Evolutionary conservation across 1,140 invertebrate species (phyloP).

Genomic region (Calycopis cecrops): DNA sequence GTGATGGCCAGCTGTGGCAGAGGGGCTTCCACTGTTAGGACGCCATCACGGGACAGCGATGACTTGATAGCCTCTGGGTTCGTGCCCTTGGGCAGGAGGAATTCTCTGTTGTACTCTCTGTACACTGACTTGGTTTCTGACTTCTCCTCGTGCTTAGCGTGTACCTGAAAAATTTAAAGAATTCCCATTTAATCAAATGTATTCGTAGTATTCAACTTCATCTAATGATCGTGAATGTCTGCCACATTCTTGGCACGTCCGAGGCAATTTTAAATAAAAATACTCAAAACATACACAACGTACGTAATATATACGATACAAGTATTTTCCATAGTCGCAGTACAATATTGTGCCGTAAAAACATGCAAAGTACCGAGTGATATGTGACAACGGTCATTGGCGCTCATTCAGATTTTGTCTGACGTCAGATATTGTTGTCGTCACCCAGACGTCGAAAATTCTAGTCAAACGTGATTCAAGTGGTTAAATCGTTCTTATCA

Average conservation of each 20-base stretch:
- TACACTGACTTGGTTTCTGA: conserved; percentile 95
- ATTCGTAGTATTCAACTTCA: not conserved
- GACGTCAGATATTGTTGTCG: not conserved
- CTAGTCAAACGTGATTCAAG: not conserved
- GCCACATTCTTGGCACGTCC: not conserved
- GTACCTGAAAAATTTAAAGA: conserved; percentile 81
- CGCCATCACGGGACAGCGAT: conserved; percentile 92
- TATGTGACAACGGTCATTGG: conserved; percentile 5
- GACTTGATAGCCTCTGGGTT: conserved; percentile 95
- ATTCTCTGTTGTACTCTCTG: conserved; percentile 96
- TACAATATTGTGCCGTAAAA: not conserved
- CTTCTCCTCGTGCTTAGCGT: conserved; percentile 97
- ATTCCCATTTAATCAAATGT: not conserved
- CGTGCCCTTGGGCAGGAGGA: conserved; percentile 93
- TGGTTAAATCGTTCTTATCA: no score
- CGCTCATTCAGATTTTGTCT: not conserved
- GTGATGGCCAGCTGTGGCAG: conserved; percentile 83
- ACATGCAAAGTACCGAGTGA: conserved; percentile 1
- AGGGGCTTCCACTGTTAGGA: conserved; percentile 95
- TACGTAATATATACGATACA: not conserved
- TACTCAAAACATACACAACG: no score
- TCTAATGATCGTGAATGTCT: not conserved
- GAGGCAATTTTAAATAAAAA: conserved; percentile 4
- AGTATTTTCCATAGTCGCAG: not conserved
- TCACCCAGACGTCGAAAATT: not conserved